Conservation (phyloP, 2,797 vertebrate genomes). For the Sebastes iracundus region DNA sequence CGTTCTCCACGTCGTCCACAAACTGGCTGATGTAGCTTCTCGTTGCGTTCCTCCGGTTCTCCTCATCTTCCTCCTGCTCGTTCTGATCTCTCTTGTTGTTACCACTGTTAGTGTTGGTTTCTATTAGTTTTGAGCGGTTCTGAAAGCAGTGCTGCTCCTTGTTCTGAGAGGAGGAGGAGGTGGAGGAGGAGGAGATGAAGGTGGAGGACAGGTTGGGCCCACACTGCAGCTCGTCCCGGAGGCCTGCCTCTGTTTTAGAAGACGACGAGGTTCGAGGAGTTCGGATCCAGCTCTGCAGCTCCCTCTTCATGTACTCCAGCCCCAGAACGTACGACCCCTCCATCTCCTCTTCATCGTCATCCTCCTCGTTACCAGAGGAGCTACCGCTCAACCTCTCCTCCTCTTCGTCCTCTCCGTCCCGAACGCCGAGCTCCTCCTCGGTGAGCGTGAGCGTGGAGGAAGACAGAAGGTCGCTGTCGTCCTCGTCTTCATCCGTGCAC, state of each 20-base stretch:
- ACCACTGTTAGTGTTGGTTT: conserved; percentile 80
- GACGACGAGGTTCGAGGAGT: conserved; percentile 70
- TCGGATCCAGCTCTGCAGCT: conserved; percentile 92
- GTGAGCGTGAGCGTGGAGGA: conserved; percentile 97
- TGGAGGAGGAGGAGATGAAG: conserved; percentile 1
- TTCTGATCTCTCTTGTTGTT: conserved; percentile 27
- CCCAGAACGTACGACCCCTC: conserved; percentile 89
- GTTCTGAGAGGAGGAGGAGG: conserved; percentile 15
- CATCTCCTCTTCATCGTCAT: conserved; percentile 89
- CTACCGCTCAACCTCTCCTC: conserved; percentile 74
- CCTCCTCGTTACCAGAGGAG: conserved; percentile 80
- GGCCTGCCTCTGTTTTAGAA: conserved; percentile 81
- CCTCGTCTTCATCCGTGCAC: conserved; percentile 95
- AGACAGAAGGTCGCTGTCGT: conserved; percentile 96
- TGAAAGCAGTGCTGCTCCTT: conserved; percentile 76
- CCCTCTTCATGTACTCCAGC: conserved; percentile 93
- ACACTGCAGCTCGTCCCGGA: conserved; percentile 87
- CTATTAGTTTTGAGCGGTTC: conserved; percentile 78
- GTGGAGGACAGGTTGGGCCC: conserved; percentile 66
- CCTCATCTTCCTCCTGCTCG: conserved; percentile 66
- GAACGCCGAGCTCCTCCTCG: conserved; percentile 93
- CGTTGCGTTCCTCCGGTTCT: conserved; percentile 74
- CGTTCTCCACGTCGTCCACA: conserved; percentile 95
- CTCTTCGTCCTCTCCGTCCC: conserved; percentile 87
- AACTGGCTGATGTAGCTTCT: conserved; percentile 83